Evolutionary conservation across 2,888 invertebrate species (phyloP).

Genomic region (Pecten maximus): DNA sequence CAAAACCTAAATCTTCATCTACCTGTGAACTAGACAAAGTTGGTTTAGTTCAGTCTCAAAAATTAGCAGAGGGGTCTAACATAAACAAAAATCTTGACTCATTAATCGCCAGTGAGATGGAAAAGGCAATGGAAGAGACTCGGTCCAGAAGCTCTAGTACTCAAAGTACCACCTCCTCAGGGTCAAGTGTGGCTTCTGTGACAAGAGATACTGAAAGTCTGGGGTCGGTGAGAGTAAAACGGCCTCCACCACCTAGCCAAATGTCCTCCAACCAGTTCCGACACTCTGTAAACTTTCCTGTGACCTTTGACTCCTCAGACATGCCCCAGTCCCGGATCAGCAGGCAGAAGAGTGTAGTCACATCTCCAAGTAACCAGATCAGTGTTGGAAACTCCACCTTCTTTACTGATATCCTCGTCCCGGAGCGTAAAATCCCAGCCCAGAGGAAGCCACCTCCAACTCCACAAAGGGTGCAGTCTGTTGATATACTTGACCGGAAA

Average conservation of each 20-base stretch:
- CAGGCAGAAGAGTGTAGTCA: background rate
- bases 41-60: constrained; percentile 35
- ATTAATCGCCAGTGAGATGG: constrained; percentile 60
- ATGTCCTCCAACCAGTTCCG: constrained; percentile 24
- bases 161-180: constrained; percentile 41
- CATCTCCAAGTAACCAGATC: background rate
- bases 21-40: constrained; percentile 37
- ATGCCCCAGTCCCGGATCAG: background rate
- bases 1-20: constrained; percentile 23
- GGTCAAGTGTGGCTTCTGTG: constrained; percentile 8
- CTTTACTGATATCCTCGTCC: constrained; percentile 54
- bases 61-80: background rate
- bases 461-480: constrained; percentile 54
- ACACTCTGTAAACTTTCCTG: constrained; percentile 53
- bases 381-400: constrained; percentile 63
- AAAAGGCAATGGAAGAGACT: constrained; percentile 51
- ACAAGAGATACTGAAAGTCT: background rate
- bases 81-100: constrained; percentile 57
- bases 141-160: constrained; percentile 45
- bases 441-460: constrained; percentile 62
- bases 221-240: background rate
- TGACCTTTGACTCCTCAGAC: constrained; percentile 36
- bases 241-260: background rate
- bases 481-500: constrained; percentile 55
- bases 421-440: constrained; percentile 41